phyloP scores from a whole-genome alignment of 2,888 invertebrate species.

The Isotomurus palustris region DNA sequence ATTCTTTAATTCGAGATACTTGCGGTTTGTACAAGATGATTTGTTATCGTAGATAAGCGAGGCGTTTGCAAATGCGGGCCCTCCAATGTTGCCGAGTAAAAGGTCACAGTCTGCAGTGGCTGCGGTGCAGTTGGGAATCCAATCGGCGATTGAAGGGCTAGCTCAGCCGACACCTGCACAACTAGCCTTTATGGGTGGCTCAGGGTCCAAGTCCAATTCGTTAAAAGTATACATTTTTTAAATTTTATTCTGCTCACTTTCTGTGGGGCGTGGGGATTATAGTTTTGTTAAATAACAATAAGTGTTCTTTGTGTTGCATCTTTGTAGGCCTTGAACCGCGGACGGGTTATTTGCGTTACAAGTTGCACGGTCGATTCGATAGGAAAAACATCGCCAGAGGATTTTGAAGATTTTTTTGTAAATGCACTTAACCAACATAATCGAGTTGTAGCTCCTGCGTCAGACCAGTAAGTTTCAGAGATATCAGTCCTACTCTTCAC shows the following conservation, averaged over 20 bases:
- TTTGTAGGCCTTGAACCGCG: slow-evolving; percentile 57
- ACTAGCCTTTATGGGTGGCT: slow-evolving; percentile 55
- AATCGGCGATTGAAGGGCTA: slow-evolving; percentile 78
- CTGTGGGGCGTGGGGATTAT: neutral
- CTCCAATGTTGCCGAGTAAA: slow-evolving; percentile 46
- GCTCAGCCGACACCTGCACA: slow-evolving; percentile 63
- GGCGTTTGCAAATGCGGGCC: slow-evolving; percentile 74
- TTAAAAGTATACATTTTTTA: slow-evolving; percentile 25
- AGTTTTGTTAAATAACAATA: neutral
- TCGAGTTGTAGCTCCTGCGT: slow-evolving; percentile 57
- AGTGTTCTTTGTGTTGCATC: slow-evolving; percentile 15
- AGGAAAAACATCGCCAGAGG: slow-evolving; percentile 48
- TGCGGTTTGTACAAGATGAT: neutral
- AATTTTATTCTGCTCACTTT: neutral
- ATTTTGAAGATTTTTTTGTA: slow-evolving; percentile 81
- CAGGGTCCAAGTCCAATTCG: slow-evolving; percentile 8
- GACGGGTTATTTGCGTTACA: slow-evolving; percentile 85
- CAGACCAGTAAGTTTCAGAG: slow-evolving; percentile 57
- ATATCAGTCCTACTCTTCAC: slow-evolving; percentile 20
- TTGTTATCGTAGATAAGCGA: slow-evolving; percentile 63
- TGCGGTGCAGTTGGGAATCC: slow-evolving; percentile 74
- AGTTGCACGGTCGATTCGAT: slow-evolving; percentile 75
- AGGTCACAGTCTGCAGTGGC: slow-evolving; percentile 56
- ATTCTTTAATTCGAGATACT: neutral
- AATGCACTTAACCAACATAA: slow-evolving; percentile 78